Evolutionary conservation across 1,140 invertebrate species (phyloP).

Genomic region (Drosophila mojavensis): DNA sequence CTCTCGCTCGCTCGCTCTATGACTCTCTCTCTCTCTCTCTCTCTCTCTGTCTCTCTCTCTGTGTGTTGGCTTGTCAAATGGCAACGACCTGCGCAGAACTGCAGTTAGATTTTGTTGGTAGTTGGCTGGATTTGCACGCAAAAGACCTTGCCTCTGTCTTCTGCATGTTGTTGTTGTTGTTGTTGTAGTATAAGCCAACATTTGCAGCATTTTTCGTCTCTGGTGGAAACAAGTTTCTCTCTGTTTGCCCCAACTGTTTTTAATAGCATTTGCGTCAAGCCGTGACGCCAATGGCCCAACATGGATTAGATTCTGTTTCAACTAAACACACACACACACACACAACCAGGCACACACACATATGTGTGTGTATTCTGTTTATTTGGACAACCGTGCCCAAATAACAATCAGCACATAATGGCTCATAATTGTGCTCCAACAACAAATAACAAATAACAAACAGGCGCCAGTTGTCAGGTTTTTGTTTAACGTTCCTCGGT

Average conservation of each 20-base stretch:
- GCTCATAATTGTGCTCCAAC: slow-evolving; percentile 31
- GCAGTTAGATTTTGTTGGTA: slow-evolving; percentile 71
- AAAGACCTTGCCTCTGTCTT: slow-evolving; percentile 70
- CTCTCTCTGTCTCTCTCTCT: background rate
- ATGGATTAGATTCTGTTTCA: slow-evolving; percentile 65
- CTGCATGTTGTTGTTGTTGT: background rate
- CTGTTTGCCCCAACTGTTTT: slow-evolving; percentile 68
- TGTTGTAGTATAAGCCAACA: slow-evolving; percentile 25
- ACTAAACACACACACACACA: background rate
- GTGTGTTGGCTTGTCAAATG: slow-evolving; percentile 46
- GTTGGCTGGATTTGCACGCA: slow-evolving; percentile 71
- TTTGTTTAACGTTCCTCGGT: background rate
- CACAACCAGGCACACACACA: slow-evolving; percentile 11
- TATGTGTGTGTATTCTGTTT: slow-evolving; percentile 21
- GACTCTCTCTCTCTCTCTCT: slow-evolving; percentile 14
- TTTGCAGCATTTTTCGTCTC: slow-evolving; percentile 52
- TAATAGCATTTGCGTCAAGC: slow-evolving; percentile 64
- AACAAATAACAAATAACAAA: slow-evolving; percentile 18
- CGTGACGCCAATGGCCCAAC: slow-evolving; percentile 58
- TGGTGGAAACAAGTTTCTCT: slow-evolving; percentile 62
- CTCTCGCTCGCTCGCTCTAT: slow-evolving; percentile 1
- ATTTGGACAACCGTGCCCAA: slow-evolving; percentile 47
- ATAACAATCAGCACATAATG: slow-evolving; percentile 48
- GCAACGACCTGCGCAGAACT: slow-evolving; percentile 78
- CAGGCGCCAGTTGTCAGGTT: slow-evolving; percentile 25